Evolutionary conservation across 23 tunicate species (phyloP), one percentile per base, ranked within the genome.

Genomic region (Trididemnum clinides): DNA sequence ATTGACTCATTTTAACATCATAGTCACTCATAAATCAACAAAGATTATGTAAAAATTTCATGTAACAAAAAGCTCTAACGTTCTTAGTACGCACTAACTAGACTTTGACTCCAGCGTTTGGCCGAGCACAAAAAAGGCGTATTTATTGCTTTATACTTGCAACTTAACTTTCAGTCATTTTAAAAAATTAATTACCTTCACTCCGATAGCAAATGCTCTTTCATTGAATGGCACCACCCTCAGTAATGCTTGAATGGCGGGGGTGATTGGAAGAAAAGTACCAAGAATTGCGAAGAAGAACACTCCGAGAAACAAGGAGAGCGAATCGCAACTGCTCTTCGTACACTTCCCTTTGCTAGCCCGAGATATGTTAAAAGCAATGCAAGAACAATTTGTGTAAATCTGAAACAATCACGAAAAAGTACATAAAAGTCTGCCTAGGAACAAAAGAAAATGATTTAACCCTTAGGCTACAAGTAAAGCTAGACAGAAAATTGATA

Each of bases 191-290:
- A 6, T 34, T 59, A 91, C 96, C 78, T 91, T 88, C 26, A 91
- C 79, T 0, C 90, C 96, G 39, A 91, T 72, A n/a, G 96, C 96
- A 39, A 91, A 70, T 0, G 96, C 79, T 44, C 96, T 64, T 59
- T 91, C 80, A 5, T 82, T 20, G 31, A 91, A 91, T 1, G 96
- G 96, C 21, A 91, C 96, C 19, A 88, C 89, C 21, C 96, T 25
- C 34, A 91, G 35, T 0, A 87, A 39, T 59, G 81, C 96, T 74
- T 91, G 96, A 12, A 91, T 31, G 0, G 90, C 96, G 2, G 96
- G 96, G 19, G 90, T 79, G 5, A 75, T 65, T 30, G 96, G 64
- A 6, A 81, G 35, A 27, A 91, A 79, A 0, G 96, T 85, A 0
- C 87, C 85, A 2, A 91, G 73, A 4, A 91, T 85, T 4, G 90